Evolutionary conservation across 2,113 vertebrate genomes (phyloP), one percentile per base, ranked within the genome.

Genomic region (Nibea coibor): DNA sequence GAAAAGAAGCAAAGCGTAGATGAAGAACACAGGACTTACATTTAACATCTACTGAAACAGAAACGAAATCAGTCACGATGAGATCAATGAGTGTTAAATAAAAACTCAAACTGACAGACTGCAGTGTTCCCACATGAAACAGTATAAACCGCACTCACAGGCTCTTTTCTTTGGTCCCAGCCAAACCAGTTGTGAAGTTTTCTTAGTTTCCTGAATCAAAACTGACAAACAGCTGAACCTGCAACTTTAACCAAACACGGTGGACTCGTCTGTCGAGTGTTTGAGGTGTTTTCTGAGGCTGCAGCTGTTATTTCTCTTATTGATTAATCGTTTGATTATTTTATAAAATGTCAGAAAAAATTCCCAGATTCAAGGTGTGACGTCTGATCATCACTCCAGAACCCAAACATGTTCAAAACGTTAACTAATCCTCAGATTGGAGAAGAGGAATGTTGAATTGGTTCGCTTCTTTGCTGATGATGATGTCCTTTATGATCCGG

Each of bases 1-100:
- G 64, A 61, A 24, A 39, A 28, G 39, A 65, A 10, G 35, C 28
- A 68, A 78, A 63, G 35, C 51, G 24, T 56, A 7, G 59, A 69
- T 26, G 20, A 59, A 24, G 22, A 57, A 54, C 10, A 14, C 69
- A 62, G 26, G 9, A 80, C 22, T 66, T 57, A 12, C 19, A 14
- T 66, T 78, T 16, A 16, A 65, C 42, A 43, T 20, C 10, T 22
- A 43, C 53, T 45, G 19, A 61, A 61, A 61, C 45, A 26, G n/a
- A n/a, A 53, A 35, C 7, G 24, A n/a, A n/a, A n/a, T 39, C 20
- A 5, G 20, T 28, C 4, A 53, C 11, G 66, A 51, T 24, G 45
- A 47, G 39, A 76, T 11, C 26, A 3, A 1, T 14, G n/a, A 1
- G 28, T 12, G 8, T 17, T 31, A 19, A 31, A 4, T 4, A 26